Evolutionary conservation across 2,113 vertebrate genomes (phyloP).

Genomic region (Ondatra zibethicus): DNA sequence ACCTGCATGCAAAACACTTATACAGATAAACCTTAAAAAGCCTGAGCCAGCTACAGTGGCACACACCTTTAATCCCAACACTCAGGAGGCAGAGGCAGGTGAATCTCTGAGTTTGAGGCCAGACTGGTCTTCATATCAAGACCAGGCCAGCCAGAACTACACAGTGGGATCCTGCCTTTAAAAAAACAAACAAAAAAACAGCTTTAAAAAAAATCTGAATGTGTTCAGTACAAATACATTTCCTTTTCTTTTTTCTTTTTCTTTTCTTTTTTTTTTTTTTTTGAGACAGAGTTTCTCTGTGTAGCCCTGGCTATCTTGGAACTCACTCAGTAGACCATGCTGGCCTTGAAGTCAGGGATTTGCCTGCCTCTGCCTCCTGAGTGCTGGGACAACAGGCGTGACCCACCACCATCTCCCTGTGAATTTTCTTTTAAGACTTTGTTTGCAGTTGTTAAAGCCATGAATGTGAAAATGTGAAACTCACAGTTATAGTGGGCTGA

Average conservation of each 20-base stretch:
- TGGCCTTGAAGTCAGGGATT: neutral
- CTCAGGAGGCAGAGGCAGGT: neutral
- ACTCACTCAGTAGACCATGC: neutral
- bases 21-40: neutral
- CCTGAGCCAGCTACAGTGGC: neutral
- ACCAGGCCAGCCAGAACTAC: neutral
- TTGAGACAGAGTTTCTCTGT: neutral
- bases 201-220: neutral
- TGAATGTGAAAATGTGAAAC: neutral
- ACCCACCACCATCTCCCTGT: neutral
- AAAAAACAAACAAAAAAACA: neutral
- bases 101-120: neutral
- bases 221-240: neutral
- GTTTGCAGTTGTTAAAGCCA: neutral
- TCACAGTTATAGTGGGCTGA: neutral
- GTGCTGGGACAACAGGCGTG: neutral
- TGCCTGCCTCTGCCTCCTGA: neutral
- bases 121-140: neutral
- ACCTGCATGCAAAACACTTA: neutral
- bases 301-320: neutral
- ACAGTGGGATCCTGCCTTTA: neutral
- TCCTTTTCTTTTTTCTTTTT: too few species aligned
- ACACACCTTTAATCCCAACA: neutral
- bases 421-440: neutral
- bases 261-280: neutral